These are phyloP conservation scores for Onychostoma macrolepis DNA, from an alignment of 2,113 vertebrate species.

Conservation along the genomic window DNA sequence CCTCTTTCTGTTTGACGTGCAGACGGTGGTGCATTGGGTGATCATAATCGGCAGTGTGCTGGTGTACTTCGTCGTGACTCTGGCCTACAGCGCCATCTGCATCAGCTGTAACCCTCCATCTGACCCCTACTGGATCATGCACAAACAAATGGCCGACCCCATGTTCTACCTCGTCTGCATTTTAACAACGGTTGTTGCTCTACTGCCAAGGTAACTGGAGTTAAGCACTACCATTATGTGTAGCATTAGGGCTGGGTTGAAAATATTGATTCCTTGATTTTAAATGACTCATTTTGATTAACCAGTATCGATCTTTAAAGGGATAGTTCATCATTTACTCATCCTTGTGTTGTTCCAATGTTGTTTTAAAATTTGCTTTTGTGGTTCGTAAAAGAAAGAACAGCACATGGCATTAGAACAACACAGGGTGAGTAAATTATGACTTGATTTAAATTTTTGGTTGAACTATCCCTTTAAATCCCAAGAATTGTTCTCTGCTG, in stretches of 20 bases:
- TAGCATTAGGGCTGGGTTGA: not conserved
- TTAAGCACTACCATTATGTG: not conserved
- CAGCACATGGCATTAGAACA: too few relatives aligned
- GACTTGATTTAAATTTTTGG: too few relatives aligned
- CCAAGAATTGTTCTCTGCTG: too few relatives aligned
- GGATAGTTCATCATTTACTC: too few relatives aligned
- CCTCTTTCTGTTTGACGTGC: constrained; percentile 12
- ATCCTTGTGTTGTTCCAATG: too few relatives aligned
- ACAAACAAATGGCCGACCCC: constrained; percentile 84
- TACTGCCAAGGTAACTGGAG: constrained; percentile 86
- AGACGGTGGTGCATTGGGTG: constrained; percentile 84
- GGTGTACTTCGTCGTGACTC: constrained; percentile 79
- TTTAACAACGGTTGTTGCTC: constrained; percentile 81
- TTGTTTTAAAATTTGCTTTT: too few relatives aligned
- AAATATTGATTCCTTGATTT: not conserved
- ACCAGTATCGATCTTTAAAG: too few relatives aligned
- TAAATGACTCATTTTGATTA: too few relatives aligned
- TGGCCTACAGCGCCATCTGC: constrained; percentile 81
- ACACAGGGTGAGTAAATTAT: too few relatives aligned
- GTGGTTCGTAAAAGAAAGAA: too few relatives aligned
- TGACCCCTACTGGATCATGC: constrained; percentile 87
- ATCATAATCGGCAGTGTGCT: constrained; percentile 83
- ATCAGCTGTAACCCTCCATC: constrained; percentile 84
- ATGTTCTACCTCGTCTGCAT: constrained; percentile 87
- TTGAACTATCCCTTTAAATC: too few relatives aligned